These are phyloP conservation scores for Ennomos quercinarius DNA, from an alignment of 2,888 invertebrate species.

Conservation along the genomic window DNA sequence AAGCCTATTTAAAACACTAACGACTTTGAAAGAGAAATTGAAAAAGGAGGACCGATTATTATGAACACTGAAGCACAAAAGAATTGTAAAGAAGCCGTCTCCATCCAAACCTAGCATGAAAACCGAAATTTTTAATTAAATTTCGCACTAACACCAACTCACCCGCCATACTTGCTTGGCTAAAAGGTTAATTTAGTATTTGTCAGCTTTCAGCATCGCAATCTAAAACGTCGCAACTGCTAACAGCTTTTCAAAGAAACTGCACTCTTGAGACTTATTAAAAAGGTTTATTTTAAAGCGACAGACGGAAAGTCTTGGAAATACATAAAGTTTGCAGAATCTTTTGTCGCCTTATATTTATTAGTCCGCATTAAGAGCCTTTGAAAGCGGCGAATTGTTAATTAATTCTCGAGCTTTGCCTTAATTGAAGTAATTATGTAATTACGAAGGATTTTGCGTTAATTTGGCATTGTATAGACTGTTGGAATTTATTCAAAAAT, in stretches of 20 bases:
- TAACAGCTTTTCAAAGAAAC: constrained; percentile 23
- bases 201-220: constrained; percentile 49
- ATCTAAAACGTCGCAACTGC: constrained; percentile 46
- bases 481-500: constrained; percentile 15
- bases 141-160: constrained; percentile 56
- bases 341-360: constrained; percentile 60
- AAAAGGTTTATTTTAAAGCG: constrained; percentile 18
- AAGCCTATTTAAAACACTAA: no score
- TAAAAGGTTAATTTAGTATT: constrained; percentile 66
- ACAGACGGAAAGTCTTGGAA: constrained; percentile 3
- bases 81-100: constrained; percentile 22
- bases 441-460: constrained; percentile 55
- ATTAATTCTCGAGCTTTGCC: constrained; percentile 51
- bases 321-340: constrained; percentile 52
- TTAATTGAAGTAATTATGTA: constrained; percentile 58
- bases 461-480: constrained; percentile 38
- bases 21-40: no score
- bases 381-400: constrained; percentile 46
- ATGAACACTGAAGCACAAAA: no score
- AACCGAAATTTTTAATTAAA: constrained; percentile 60
- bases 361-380: constrained; percentile 46
- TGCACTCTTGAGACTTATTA: constrained; percentile 14
- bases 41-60: no score
- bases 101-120: constrained; percentile 30
- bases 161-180: constrained; percentile 55